These are phyloP conservation scores for Phasia obesa DNA, from an alignment of 2,888 invertebrate species.

Conservation along the genomic window DNA sequence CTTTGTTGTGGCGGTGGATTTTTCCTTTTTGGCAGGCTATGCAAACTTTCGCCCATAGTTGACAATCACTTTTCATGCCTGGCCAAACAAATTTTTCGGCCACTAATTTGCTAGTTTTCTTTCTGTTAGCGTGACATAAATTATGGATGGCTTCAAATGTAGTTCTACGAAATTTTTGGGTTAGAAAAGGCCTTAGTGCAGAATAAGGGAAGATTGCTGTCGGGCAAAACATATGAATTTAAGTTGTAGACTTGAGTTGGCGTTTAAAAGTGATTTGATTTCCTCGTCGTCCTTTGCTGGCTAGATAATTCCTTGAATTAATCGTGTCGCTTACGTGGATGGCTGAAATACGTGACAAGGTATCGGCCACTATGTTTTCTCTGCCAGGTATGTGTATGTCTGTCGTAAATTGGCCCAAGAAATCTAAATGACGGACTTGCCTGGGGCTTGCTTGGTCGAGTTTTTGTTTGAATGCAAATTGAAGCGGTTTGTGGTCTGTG, in stretches of 20 bases:
- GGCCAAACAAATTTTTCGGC: slow-evolving; percentile 51
- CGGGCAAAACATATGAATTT: slow-evolving; percentile 21
- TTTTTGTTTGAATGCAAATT: slow-evolving; percentile 46
- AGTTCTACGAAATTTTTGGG: slow-evolving; percentile 13
- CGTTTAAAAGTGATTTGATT: too few relatives aligned
- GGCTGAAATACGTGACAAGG: too few relatives aligned
- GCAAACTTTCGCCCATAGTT: slow-evolving; percentile 2
- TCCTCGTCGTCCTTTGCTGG: too few relatives aligned
- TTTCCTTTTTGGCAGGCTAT: too few relatives aligned
- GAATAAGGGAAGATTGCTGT: slow-evolving; percentile 4
- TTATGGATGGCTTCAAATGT: slow-evolving; percentile 23
- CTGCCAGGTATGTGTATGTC: too few relatives aligned
- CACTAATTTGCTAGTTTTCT: slow-evolving; percentile 21
- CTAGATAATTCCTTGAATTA: too few relatives aligned
- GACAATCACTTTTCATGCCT: slow-evolving; percentile 35
- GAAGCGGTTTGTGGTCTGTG: slow-evolving; percentile 42
- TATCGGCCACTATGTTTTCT: too few relatives aligned
- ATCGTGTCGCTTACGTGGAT: too few relatives aligned
- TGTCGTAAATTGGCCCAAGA: too few relatives aligned
- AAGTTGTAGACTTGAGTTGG: too few relatives aligned
- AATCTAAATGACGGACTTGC: too few relatives aligned
- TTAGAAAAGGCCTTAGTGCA: slow-evolving; percentile 49
- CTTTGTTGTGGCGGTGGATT: slow-evolving; percentile 34
- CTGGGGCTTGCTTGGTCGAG: too few relatives aligned
- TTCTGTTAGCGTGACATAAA: slow-evolving; percentile 46